Percentiles rank a stretch among this genome's conserved stretches.
Evolutionary conservation across 2,888 invertebrate species (phyloP).

Genomic region (Tinea pellionella): DNA sequence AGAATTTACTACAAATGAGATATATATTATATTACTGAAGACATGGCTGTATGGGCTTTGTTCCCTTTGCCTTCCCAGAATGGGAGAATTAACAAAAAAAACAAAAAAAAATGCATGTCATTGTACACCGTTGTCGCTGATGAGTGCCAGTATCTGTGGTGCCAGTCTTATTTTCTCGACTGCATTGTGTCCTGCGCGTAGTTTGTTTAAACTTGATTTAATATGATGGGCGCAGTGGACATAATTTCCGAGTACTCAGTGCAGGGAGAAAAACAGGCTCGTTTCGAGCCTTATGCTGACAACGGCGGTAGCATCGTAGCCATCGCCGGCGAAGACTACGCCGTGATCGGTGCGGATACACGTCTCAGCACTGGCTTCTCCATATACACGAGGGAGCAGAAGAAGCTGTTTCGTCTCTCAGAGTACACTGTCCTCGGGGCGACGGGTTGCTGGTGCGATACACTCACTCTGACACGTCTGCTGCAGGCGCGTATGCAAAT

Average conservation of each 20-base stretch:
- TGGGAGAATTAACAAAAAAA: too few species aligned
- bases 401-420: slow-evolving; percentile 87
- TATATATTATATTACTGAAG: too few species aligned
- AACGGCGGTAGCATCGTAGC: slow-evolving; percentile 91
- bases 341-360: slow-evolving; percentile 94
- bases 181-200: too few species aligned
- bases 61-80: too few species aligned
- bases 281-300: slow-evolving; percentile 65
- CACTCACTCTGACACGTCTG: slow-evolving; percentile 87
- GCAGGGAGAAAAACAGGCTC: slow-evolving; percentile 61
- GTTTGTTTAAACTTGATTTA: slow-evolving; percentile 15
- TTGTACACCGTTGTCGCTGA: too few species aligned
- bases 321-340: slow-evolving; percentile 95
- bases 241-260: slow-evolving; percentile 61
- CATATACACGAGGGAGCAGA: slow-evolving; percentile 89
- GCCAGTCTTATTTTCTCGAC: neutral
- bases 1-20: too few species aligned
- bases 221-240: slow-evolving; percentile 44
- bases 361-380: slow-evolving; percentile 91
- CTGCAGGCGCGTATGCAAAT: slow-evolving; percentile 91
- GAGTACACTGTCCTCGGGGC: slow-evolving; percentile 90
- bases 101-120: too few species aligned
- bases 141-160: too few species aligned
- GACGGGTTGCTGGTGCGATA: slow-evolving; percentile 98
- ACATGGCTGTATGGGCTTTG: too few species aligned